Evolutionary conservation across 2,113 vertebrate species (phyloP).

Genomic region (Hystrix cristata): DNA sequence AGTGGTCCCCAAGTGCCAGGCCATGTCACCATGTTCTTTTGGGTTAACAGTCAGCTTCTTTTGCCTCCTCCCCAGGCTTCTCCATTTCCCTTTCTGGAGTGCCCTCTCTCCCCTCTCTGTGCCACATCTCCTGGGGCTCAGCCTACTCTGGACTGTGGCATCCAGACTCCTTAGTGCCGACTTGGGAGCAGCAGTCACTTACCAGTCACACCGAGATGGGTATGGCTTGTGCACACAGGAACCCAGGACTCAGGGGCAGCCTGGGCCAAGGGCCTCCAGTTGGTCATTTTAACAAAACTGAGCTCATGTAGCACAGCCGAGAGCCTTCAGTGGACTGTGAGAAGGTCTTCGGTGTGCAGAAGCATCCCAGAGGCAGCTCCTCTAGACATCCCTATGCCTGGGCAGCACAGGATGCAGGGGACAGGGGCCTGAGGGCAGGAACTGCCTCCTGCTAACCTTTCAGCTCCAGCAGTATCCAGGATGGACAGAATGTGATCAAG

Average conservation of each 20-base stretch:
- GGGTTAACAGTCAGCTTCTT: fast-evolving
- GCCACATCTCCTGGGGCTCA: background rate
- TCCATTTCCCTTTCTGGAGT: background rate
- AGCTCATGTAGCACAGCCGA: background rate
- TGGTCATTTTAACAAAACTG: background rate
- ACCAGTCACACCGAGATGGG: no score
- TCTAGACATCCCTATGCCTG: no score
- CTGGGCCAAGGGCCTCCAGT: no score
- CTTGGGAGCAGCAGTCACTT: fast-evolving
- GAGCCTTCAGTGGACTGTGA: background rate
- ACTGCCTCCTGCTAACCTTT: no score
- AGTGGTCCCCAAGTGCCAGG: fast-evolving
- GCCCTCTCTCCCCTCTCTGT: no score
- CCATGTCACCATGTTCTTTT: fast-evolving
- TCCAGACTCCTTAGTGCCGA: background rate
- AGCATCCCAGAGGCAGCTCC: no score
- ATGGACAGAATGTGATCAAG: no score
- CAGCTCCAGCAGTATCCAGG: background rate
- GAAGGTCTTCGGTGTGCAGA: fast-evolving
- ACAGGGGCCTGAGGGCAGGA: no score
- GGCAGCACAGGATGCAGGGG: no score
- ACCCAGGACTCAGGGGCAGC: background rate
- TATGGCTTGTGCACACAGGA: background rate
- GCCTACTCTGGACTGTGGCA: no score
- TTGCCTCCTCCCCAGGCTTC: fast-evolving